Conservation (phyloP, 2,797 vertebrate species). For the Neopelma chrysocephalum region DNA sequence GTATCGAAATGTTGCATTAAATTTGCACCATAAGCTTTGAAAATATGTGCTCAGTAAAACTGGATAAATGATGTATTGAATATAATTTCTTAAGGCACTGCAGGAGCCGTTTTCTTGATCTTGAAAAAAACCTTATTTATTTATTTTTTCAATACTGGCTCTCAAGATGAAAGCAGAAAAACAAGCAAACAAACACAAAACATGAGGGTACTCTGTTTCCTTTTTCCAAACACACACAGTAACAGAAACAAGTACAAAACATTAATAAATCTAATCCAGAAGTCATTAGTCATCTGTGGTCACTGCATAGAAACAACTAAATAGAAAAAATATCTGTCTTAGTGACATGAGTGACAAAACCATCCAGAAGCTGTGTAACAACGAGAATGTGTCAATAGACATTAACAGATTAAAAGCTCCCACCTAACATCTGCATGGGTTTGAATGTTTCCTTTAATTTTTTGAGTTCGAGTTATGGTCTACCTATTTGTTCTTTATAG, state of each 20-base stretch:
- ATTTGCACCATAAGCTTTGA: not conserved
- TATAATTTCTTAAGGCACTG: not conserved
- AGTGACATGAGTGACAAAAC: not conserved
- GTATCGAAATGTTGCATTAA: not conserved
- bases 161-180: not conserved
- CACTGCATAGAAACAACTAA: not conserved
- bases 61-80: not conserved
- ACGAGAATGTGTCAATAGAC: not conserved
- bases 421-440: not conserved
- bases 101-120: not conserved
- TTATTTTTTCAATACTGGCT: not conserved
- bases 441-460: not conserved
- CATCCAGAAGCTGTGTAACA: not conserved
- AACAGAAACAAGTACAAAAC: not conserved
- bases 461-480: not conserved
- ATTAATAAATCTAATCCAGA: not conserved
- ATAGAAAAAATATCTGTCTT: not conserved
- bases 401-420: not conserved
- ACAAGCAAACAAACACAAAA: not conserved
- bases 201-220: not conserved
- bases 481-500: not conserved
- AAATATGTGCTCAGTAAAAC: not conserved
- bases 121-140: not conserved
- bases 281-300: not conserved
- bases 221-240: not conserved